Evolutionary conservation across 2,113 vertebrate species (phyloP).

Genomic region (Baryphthengus martii): DNA sequence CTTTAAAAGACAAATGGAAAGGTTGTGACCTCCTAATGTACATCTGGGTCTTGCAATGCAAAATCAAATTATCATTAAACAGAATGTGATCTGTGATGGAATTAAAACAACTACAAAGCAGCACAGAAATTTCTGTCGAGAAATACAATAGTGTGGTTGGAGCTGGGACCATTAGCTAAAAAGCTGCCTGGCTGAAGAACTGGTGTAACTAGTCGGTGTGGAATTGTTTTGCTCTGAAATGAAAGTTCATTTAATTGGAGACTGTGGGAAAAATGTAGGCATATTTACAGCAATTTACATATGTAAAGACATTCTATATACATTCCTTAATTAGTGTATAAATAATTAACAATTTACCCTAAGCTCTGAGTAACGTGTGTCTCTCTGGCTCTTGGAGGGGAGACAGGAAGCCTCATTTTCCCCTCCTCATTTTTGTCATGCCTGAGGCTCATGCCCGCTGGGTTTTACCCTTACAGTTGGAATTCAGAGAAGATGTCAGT

Average conservation of each 20-base stretch:
- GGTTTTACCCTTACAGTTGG: conserved; percentile 38
- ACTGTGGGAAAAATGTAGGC: conserved; percentile 26
- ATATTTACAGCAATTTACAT: conserved; percentile 31
- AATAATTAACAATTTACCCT: conserved; percentile 40
- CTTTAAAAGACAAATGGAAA: conserved; percentile 76
- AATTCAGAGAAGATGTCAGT: conserved; percentile 60
- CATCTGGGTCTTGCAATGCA: conserved; percentile 71
- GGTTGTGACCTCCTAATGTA: conserved; percentile 73
- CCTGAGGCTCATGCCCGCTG: conserved; percentile 32
- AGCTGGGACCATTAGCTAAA: not conserved
- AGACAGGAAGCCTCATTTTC: conserved; percentile 33
- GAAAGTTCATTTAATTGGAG: conserved; percentile 38
- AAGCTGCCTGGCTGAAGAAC: not conserved
- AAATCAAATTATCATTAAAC: conserved; percentile 80
- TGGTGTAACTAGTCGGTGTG: conserved; percentile 15
- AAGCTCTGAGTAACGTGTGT: not conserved
- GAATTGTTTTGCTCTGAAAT: conserved; percentile 28
- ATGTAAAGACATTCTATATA: conserved; percentile 25
- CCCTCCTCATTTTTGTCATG: conserved; percentile 52
- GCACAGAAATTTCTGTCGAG: conserved; percentile 17
- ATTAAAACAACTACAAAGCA: conserved; percentile 35
- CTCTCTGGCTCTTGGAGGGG: conserved; percentile 1
- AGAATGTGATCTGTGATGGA: conserved; percentile 56
- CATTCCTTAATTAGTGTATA: conserved; percentile 32
- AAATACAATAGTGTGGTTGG: not conserved